Percentiles rank a stretch among this genome's conserved stretches.
Conservation (phyloP, 2,113 vertebrate species). For the Megaptera novaeangliae region DNA sequence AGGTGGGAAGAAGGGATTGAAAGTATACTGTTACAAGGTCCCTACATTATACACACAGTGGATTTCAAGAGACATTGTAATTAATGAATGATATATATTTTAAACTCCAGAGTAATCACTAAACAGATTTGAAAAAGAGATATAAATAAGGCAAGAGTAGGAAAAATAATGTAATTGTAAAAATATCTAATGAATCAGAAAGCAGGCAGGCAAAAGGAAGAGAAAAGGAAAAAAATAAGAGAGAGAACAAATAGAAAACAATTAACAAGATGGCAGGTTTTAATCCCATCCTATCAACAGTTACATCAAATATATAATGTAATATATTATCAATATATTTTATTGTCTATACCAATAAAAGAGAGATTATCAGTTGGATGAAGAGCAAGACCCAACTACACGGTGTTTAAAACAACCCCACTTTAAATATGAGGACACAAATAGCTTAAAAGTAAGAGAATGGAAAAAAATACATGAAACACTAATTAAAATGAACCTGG, state of each 20-base stretch:
- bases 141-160: neutral
- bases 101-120: neutral
- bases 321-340: too few species aligned
- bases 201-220: neutral
- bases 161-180: neutral
- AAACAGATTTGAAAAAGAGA: neutral
- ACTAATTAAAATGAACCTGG: neutral
- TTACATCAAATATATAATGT: too few species aligned
- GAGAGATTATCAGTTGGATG: neutral
- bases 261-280: neutral
- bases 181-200: neutral
- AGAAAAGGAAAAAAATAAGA: neutral
- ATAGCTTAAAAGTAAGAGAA: neutral
- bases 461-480: neutral
- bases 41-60: rapidly evolving
- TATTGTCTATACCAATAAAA: too few species aligned
- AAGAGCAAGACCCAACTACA: too few species aligned
- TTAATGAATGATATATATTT: neutral
- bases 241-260: neutral
- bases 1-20: rapidly evolving
- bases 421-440: neutral
- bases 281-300: neutral
- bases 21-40: neutral
- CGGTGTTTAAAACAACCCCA: too few species aligned
- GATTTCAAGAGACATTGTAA: neutral